phyloP scores from a whole-genome alignment of 2,888 invertebrate species.

The Epinotia nisella region DNA sequence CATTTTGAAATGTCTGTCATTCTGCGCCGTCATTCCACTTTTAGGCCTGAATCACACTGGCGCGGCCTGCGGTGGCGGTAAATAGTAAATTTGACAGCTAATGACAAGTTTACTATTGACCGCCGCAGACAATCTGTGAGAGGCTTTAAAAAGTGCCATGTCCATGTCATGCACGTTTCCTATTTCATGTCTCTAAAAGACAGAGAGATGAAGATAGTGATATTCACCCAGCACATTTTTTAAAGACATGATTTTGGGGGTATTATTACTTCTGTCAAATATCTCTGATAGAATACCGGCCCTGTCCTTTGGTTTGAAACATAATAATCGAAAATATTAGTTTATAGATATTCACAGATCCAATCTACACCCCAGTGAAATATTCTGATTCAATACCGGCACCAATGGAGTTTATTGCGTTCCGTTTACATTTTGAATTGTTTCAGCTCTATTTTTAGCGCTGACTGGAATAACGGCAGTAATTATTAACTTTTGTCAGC shows the following conservation, averaged over 20 bases:
- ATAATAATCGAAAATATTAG: slow-evolving; percentile 3
- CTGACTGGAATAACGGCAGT: slow-evolving; percentile 51
- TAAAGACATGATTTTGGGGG: too few relatives aligned
- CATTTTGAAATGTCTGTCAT: not conserved
- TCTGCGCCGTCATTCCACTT: not conserved
- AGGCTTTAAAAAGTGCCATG: not conserved
- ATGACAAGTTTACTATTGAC: too few relatives aligned
- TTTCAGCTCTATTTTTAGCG: slow-evolving; percentile 57
- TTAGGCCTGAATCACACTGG: too few relatives aligned
- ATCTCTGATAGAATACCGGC: too few relatives aligned
- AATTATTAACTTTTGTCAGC: slow-evolving; percentile 38
- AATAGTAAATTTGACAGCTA: too few relatives aligned
- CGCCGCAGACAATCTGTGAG: too few relatives aligned
- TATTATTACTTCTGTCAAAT: too few relatives aligned
- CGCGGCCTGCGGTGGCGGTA: too few relatives aligned
- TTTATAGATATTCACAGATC: slow-evolving; percentile 6
- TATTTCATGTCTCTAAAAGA: too few relatives aligned
- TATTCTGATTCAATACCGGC: slow-evolving; percentile 45
- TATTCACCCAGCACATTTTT: too few relatives aligned
- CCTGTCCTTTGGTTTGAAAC: not conserved
- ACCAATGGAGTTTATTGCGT: slow-evolving; percentile 44
- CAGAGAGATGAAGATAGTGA: too few relatives aligned
- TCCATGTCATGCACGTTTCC: not conserved
- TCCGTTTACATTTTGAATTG: slow-evolving; percentile 52
- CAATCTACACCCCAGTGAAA: slow-evolving; percentile 41